These are phyloP conservation scores for Coboldia fuscipes DNA, from an alignment of 1,140 invertebrate species.

Conservation along the genomic window DNA sequence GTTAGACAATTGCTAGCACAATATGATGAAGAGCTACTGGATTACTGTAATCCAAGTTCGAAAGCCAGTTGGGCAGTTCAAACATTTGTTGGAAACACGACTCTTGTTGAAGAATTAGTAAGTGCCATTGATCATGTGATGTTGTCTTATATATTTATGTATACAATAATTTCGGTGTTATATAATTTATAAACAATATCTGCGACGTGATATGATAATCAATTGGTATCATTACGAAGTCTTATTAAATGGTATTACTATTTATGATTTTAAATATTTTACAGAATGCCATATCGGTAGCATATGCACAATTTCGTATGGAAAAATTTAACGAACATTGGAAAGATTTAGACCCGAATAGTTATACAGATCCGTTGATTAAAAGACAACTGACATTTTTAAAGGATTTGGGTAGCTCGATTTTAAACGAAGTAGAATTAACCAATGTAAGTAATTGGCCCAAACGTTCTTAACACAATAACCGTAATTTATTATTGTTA, in stretches of 20 bases:
- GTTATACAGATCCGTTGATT: neutral
- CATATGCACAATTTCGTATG: neutral
- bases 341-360: neutral
- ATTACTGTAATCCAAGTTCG: neutral
- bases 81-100: neutral
- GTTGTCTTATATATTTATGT: neutral
- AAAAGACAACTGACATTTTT: neutral
- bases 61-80: neutral
- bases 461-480: neutral
- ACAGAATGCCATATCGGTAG: neutral
- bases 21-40: neutral
- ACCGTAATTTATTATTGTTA: neutral
- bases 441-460: neutral
- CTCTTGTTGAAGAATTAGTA: neutral
- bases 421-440: neutral
- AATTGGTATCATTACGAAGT: neutral
- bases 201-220: neutral
- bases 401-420: neutral
- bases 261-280: neutral
- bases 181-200: neutral
- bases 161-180: neutral
- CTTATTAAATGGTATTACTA: neutral
- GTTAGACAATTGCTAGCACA: neutral
- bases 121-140: neutral
- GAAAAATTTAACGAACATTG: neutral